Conservation (phyloP, 2,113 vertebrate genomes). For the Brachyhypopomus occidentalis region DNA sequence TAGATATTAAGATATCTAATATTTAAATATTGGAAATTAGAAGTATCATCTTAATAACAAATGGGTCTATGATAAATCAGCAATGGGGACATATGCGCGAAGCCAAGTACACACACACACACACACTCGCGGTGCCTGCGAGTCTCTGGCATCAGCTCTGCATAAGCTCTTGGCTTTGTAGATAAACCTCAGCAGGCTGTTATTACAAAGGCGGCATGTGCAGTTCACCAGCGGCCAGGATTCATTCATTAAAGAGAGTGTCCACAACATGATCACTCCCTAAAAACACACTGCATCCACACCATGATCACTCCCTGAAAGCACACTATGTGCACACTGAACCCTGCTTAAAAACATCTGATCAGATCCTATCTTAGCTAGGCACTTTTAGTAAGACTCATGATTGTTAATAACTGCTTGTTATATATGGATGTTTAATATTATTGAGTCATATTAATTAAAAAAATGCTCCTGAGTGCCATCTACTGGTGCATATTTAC, state of each 20-base stretch:
- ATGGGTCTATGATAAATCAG: background rate
- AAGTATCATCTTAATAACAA: background rate
- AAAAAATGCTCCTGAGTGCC: conserved; percentile 10
- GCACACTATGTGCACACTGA: background rate
- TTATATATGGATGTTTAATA: background rate
- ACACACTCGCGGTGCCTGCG: conserved; percentile 68
- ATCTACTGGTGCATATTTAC: conserved; percentile 23
- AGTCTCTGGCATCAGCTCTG: conserved; percentile 74
- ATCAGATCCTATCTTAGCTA: background rate
- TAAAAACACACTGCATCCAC: background rate
- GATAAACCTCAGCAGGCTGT: conserved; percentile 65
- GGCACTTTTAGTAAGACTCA: background rate
- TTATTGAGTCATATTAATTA: background rate
- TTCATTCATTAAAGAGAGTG: conserved; percentile 21
- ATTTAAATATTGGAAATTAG: background rate
- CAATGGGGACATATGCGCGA: background rate
- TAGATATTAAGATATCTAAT: background rate
- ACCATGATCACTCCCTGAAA: too few relatives aligned
- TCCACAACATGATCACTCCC: background rate
- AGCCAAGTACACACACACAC: background rate
- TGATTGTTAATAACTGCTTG: background rate
- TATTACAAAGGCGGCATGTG: conserved; percentile 62
- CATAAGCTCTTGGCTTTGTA: conserved; percentile 69
- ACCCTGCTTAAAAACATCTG: background rate
- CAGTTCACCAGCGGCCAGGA: conserved; percentile 30